Conservation (phyloP, 2,888 invertebrate genomes). For the Hoplodrina ambigua region DNA sequence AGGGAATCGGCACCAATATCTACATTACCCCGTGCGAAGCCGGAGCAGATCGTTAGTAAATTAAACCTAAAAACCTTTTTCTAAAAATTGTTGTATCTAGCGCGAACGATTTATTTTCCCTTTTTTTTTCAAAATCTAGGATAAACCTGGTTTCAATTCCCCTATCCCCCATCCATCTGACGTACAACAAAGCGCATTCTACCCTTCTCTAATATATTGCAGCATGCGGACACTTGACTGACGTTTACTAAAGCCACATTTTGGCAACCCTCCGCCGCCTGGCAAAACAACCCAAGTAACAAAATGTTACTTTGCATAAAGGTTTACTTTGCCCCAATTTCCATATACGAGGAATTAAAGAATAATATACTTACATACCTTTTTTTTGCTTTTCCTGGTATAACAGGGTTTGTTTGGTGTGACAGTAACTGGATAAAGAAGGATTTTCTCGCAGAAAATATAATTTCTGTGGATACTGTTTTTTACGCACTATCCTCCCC, state of each 20-base stretch:
- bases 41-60: too few relatives aligned
- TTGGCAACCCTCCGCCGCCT: conserved; percentile 22
- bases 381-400: not conserved
- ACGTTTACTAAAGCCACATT: conserved; percentile 51
- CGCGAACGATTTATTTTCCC: not conserved
- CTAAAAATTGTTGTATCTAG: too few relatives aligned
- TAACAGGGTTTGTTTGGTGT: not conserved
- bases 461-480: too few relatives aligned
- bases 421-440: conserved; percentile 12
- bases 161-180: conserved; percentile 16
- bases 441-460: not conserved
- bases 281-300: conserved; percentile 23
- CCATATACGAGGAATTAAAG: conserved; percentile 33
- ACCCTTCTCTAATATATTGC: conserved; percentile 24
- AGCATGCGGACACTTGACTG: conserved; percentile 39
- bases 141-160: conserved; percentile 5
- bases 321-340: conserved; percentile 40
- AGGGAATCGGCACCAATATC: too few relatives aligned
- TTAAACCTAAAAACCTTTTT: too few relatives aligned
- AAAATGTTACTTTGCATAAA: conserved; percentile 35
- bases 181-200: conserved; percentile 8
- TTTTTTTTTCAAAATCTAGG: not conserved
- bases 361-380: conserved; percentile 28
- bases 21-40: too few relatives aligned
- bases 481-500: too few relatives aligned